Evolutionary conservation across 2,797 vertebrate species (phyloP).

Genomic region (Coracias cyanogaster): DNA sequence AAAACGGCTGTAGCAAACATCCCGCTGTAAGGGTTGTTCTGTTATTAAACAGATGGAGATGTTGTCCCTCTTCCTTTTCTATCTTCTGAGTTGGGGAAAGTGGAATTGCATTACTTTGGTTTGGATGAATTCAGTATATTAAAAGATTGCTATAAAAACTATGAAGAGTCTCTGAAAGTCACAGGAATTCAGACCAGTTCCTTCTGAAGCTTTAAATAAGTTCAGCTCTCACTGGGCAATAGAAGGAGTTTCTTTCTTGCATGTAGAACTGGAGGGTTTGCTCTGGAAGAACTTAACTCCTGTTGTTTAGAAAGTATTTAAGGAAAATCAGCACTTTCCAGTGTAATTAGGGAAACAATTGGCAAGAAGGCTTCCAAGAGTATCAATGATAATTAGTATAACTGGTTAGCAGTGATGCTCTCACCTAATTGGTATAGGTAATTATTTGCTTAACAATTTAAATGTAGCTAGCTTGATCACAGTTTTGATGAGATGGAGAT

Average conservation of each 20-base stretch:
- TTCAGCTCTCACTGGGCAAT: neutral
- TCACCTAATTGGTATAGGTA: neutral
- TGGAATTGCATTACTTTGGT: neutral
- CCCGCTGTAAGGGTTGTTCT: neutral
- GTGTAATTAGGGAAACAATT: neutral
- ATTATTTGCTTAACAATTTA: conserved; percentile 13
- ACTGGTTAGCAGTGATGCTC: neutral
- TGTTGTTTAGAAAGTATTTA: neutral
- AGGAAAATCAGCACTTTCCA: neutral
- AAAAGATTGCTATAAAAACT: neutral
- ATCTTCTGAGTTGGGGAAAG: neutral
- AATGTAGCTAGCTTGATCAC: neutral
- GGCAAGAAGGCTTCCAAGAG: neutral
- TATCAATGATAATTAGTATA: neutral
- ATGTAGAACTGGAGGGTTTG: neutral
- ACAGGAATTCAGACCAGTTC: neutral
- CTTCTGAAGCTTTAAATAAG: neutral
- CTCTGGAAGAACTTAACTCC: neutral
- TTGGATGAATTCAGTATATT: neutral
- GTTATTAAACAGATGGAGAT: conserved; percentile 27
- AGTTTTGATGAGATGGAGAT: neutral
- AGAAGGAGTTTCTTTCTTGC: neutral
- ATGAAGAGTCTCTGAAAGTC: neutral
- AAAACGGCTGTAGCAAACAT: neutral
- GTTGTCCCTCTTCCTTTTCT: neutral